Conservation (phyloP, 2,113 vertebrate species). For the Dipodomys stephensi region DNA sequence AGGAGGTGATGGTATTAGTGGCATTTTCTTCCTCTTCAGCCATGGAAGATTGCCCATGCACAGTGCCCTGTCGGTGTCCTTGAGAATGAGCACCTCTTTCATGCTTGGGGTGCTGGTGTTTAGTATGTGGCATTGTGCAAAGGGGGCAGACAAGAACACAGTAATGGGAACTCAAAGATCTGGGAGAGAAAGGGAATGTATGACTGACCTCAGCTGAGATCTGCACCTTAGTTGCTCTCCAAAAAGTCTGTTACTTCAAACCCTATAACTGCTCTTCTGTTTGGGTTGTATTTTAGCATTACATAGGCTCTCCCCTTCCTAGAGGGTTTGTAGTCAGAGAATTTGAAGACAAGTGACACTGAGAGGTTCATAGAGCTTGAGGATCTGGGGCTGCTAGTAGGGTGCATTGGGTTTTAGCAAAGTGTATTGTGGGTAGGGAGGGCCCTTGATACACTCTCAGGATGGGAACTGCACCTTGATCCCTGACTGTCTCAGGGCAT, state of each 20-base stretch:
- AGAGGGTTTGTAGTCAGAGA: background rate
- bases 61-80: background rate
- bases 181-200: background rate
- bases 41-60: no score
- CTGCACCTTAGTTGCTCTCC: accelerated
- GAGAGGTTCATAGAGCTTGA: background rate
- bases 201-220: background rate
- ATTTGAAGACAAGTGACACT: background rate
- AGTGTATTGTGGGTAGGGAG: no score
- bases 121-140: background rate
- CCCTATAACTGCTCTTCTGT: background rate
- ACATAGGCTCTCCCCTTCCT: background rate
- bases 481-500: no score
- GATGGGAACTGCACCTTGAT: no score
- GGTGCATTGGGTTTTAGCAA: no score
- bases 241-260: background rate
- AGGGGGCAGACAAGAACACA: background rate
- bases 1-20: no score
- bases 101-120: no score
- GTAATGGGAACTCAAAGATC: background rate
- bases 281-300: background rate
- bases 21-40: no score
- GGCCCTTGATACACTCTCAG: no score
- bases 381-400: background rate
- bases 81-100: background rate